Percentiles rank a stretch among this genome's conserved stretches.
phyloP scores from a whole-genome alignment of 2,797 vertebrate species.

The Dipus sagitta region DNA sequence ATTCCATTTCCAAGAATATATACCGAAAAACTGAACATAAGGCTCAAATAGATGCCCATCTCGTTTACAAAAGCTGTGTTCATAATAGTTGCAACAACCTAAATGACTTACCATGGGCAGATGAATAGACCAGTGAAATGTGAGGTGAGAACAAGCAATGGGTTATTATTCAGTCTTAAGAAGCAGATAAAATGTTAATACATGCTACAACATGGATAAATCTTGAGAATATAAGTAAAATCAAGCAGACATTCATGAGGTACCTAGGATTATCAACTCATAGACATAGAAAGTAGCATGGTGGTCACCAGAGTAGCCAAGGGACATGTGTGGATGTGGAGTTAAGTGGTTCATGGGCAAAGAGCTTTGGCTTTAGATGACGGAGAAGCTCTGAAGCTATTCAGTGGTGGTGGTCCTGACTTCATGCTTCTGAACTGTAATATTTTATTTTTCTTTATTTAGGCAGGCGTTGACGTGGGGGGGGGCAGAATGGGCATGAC shows the following conservation, averaged over 20 bases:
- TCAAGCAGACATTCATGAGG: neutral
- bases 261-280: neutral
- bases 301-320: too few species aligned
- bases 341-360: neutral
- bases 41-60: neutral
- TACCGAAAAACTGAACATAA: neutral
- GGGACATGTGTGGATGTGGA: neutral
- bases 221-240: neutral
- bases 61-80: neutral
- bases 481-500: too few species aligned
- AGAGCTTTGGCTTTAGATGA: neutral
- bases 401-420: neutral
- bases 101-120: fast-evolving
- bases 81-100: neutral
- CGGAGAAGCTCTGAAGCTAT: neutral
- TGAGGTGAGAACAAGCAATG: neutral
- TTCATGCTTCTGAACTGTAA: neutral
- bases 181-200: neutral
- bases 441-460: too few species aligned
- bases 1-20: neutral
- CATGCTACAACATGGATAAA: neutral
- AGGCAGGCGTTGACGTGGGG: too few species aligned
- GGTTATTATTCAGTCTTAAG: neutral
- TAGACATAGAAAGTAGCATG: neutral
- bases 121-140: neutral